Base-by-base conservation (phyloP, 2,113 vertebrate genomes). In the Embiotoca jacksoni region DNA sequence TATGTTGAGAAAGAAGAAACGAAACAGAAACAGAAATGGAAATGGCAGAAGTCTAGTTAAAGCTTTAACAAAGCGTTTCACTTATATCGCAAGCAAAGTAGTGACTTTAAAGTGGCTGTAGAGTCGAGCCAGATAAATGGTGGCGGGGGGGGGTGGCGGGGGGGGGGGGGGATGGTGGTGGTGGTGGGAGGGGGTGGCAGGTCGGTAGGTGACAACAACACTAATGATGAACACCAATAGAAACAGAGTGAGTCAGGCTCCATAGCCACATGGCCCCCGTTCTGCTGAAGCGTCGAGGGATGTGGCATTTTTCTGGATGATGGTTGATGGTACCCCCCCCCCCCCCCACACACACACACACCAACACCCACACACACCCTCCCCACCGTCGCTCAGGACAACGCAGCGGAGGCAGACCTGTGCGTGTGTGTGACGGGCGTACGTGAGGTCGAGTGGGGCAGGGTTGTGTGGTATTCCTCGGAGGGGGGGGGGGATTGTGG, bases 221-320 rank as follows among this genome's bases (percentile, higher is more conserved):
- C 54, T 77, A 30, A 65, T 75, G 80, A 91, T 87, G 80, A 88
- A 92, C 83, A 91, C 78, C 77, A 62, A 89, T 69, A 85, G 68
- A 91, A 92, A 88, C 82, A 82, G 80, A 87, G 86, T 82, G 90
- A 88, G 77, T 90, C 71, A 79, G 84, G 75, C 88, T 85, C 87
- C 79, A 37, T 50, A 55, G 72, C 64, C 81, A 68, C 66, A 23
- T 80, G 80, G 72, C 47, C 80, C 23, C 79, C 55, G 52, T 69
- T 62, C 85, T 84, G 78, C 78, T 83, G 79, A 84, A 83, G 82
- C 70, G 9, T 50, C 57, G 74, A 68, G 46, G 67, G 76, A 59
- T 72, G 77, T 53, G 13, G 15, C 23, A 23, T 44, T 36, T 80
- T 59, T 57, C 31, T 50, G 76, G 57, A 39, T 36, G 23, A 23